Evolutionary conservation across 2,797 vertebrate species (phyloP).

Genomic region (Epinephelus awoara): DNA sequence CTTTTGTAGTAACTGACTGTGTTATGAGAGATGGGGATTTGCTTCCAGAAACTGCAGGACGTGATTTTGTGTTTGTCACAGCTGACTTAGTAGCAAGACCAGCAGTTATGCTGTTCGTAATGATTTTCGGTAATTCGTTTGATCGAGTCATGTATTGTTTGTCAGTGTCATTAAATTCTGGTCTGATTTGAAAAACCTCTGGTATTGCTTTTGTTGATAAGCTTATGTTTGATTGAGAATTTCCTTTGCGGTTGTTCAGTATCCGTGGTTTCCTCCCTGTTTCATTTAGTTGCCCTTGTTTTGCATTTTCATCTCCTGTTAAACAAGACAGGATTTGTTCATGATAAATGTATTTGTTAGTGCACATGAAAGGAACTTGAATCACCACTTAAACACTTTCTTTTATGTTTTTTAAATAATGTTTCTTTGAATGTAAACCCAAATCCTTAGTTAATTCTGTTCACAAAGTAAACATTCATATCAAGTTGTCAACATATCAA

Average conservation of each 20-base stretch:
- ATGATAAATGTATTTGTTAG: background rate
- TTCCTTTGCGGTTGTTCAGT: rapidly evolving
- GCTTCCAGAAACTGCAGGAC: too few species aligned
- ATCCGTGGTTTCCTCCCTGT: background rate
- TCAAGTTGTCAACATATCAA: too few species aligned
- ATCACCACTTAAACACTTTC: background rate
- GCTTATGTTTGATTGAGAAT: background rate
- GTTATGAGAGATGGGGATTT: rapidly evolving
- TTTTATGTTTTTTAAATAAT: background rate
- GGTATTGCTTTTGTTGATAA: background rate
- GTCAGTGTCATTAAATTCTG: background rate
- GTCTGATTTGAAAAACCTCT: rapidly evolving
- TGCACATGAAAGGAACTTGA: background rate
- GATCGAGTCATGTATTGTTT: background rate
- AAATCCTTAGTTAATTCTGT: background rate
- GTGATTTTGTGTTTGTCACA: background rate
- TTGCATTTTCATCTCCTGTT: slow-evolving; percentile 41
- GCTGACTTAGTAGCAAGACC: too few species aligned
- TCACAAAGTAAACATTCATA: background rate
- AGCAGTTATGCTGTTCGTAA: background rate
- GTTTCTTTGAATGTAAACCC: background rate
- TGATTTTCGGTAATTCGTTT: rapidly evolving
- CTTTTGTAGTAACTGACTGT: background rate
- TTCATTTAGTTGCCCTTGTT: background rate
- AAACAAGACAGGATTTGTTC: background rate